These are phyloP conservation scores for Xylocampa areola DNA, from an alignment of 2,888 invertebrate species.

Conservation along the genomic window DNA sequence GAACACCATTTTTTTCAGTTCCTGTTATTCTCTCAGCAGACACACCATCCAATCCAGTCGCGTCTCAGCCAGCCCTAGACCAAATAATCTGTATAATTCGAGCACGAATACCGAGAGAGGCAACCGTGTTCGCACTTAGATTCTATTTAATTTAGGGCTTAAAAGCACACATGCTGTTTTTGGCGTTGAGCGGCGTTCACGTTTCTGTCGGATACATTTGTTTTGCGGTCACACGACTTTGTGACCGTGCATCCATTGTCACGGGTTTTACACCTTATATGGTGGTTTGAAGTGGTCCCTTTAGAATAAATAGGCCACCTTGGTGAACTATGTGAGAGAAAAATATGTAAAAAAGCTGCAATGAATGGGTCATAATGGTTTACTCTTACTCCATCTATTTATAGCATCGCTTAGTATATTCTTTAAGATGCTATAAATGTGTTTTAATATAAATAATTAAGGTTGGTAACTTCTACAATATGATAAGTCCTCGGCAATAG, in stretches of 20 bases:
- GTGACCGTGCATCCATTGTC: constrained; percentile 32
- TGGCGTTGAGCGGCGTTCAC: constrained; percentile 30
- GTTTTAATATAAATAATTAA: too few species aligned
- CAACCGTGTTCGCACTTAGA: constrained; percentile 30
- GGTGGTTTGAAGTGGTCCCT: constrained; percentile 4
- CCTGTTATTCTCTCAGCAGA: too few species aligned
- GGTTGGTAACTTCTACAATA: too few species aligned
- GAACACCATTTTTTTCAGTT: too few species aligned
- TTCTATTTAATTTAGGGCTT: constrained; percentile 35
- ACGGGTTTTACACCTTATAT: constrained; percentile 22
- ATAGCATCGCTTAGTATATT: too few species aligned
- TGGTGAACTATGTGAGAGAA: too few species aligned
- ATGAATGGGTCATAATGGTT: too few species aligned
- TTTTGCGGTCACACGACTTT: constrained; percentile 35
- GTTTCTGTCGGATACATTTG: constrained; percentile 22
- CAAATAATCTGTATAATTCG: constrained; percentile 42
- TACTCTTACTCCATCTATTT: too few species aligned
- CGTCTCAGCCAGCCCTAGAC: constrained; percentile 21
- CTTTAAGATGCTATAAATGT: too few species aligned
- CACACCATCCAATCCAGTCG: not conserved
- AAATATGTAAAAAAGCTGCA: too few species aligned
- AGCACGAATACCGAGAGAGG: constrained; percentile 30
- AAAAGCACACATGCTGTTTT: constrained; percentile 39
- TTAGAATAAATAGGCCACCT: too few species aligned
- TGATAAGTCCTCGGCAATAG: too few species aligned